Evolutionary conservation across 1,140 invertebrate species (phyloP).

Genomic region (Ladona fulva): DNA sequence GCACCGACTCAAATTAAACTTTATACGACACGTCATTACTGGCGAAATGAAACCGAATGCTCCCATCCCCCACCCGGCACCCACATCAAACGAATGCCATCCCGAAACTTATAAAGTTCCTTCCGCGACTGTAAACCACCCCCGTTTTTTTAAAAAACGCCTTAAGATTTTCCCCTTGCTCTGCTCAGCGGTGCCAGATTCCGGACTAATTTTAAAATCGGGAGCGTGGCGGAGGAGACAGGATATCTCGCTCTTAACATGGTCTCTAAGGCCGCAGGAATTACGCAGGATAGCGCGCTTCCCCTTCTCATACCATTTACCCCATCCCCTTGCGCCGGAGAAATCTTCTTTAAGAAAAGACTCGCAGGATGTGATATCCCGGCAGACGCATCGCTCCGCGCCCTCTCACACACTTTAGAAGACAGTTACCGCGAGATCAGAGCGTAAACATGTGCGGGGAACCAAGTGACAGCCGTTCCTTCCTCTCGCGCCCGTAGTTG

Average conservation of each 20-base stretch:
- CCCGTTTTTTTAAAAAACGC: not conserved
- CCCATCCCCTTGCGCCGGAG: too few relatives aligned
- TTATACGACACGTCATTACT: too few relatives aligned
- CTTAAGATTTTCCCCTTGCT: not conserved
- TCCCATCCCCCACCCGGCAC: not conserved
- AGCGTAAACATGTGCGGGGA: not conserved
- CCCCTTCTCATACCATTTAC: not conserved
- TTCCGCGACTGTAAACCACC: not conserved
- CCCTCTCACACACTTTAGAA: not conserved
- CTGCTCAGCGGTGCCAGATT: not conserved
- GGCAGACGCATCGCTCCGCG: not conserved
- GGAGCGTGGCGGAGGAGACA: not conserved
- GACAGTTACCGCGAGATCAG: not conserved
- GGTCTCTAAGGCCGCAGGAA: too few relatives aligned
- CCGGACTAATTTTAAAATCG: conserved; percentile 1
- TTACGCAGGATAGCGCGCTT: too few relatives aligned
- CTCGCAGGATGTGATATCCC: too few relatives aligned
- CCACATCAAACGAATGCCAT: conserved; percentile 2
- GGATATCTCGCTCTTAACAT: too few relatives aligned
- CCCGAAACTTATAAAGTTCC: not conserved
- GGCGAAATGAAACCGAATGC: too few relatives aligned
- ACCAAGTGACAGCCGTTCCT: not conserved
- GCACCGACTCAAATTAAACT: not conserved
- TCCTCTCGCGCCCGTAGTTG: not conserved
- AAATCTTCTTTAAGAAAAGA: too few relatives aligned